Evolutionary conservation across 2,888 invertebrate genomes (phyloP).

Genomic region (Tholera decimalis): DNA sequence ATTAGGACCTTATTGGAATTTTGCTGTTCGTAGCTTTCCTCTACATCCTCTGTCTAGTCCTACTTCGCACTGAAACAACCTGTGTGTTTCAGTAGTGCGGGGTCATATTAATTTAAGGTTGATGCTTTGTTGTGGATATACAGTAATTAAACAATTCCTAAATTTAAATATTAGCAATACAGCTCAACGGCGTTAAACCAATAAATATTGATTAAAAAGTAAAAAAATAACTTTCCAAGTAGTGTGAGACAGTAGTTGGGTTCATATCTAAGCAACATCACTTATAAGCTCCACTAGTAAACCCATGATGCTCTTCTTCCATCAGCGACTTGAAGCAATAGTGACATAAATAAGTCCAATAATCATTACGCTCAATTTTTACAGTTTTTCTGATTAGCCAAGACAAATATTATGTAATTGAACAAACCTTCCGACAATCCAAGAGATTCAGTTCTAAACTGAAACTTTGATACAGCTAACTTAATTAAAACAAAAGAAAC

Average conservation of each 20-base stretch:
- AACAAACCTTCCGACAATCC: conserved; percentile 43
- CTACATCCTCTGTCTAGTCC: not conserved
- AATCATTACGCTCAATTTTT: not conserved
- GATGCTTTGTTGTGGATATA: too few species aligned
- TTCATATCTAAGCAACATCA: too few species aligned
- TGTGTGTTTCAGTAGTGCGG: too few species aligned
- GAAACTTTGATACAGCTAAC: conserved; percentile 63
- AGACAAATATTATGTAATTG: conserved; percentile 20
- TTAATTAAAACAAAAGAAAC: conserved; percentile 77
- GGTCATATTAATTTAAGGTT: too few species aligned
- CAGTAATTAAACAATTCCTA: too few species aligned
- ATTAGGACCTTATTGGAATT: conserved; percentile 46
- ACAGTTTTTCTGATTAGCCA: conserved; percentile 11
- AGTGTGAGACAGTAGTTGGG: too few species aligned
- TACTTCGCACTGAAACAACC: too few species aligned
- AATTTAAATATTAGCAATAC: too few species aligned
- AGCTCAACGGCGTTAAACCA: too few species aligned
- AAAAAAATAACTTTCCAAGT: too few species aligned
- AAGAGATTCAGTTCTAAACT: conserved; percentile 58
- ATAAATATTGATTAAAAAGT: too few species aligned
- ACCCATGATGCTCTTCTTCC: too few species aligned
- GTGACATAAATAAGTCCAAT: not conserved
- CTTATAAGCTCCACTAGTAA: not conserved
- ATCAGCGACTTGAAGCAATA: not conserved
- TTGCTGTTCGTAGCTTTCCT: conserved; percentile 21